These are phyloP conservation scores for Habrosyne pyritoides DNA, from an alignment of 2,888 invertebrate genomes.

Conservation along the genomic window DNA sequence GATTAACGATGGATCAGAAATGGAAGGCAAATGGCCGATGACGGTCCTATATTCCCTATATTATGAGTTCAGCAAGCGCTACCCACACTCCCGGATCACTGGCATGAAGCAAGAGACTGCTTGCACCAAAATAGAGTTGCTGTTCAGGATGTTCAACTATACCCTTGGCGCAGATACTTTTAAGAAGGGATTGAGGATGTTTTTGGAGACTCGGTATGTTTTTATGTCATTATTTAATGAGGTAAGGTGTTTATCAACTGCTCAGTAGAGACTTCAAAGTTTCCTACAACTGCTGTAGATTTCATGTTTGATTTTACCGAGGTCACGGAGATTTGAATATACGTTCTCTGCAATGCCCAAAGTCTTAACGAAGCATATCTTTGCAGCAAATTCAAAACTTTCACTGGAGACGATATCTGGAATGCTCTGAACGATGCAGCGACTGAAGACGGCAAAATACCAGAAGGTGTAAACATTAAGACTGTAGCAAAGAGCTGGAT, in stretches of 20 bases:
- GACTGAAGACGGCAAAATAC: conserved; percentile 79
- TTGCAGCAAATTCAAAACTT: conserved; percentile 87
- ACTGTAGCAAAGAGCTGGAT: conserved; percentile 93
- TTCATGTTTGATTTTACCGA: too few relatives aligned
- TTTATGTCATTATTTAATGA: neutral
- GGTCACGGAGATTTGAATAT: too few relatives aligned
- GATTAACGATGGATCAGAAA: conserved; percentile 88
- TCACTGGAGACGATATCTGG: conserved; percentile 92
- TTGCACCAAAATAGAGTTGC: conserved; percentile 89
- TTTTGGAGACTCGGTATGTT: conserved; percentile 84
- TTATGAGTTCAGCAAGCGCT: conserved; percentile 91
- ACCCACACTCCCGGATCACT: conserved; percentile 90
- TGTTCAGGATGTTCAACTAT: conserved; percentile 95
- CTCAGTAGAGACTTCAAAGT: too few relatives aligned
- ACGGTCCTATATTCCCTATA: conserved; percentile 90
- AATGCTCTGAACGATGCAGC: conserved; percentile 87
- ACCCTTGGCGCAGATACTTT: conserved; percentile 91
- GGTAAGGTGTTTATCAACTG: too few relatives aligned
- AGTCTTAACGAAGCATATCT: neutral
- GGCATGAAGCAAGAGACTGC: conserved; percentile 89
- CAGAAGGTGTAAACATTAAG: conserved; percentile 81
- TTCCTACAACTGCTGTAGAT: too few relatives aligned
- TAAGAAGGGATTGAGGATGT: conserved; percentile 87
- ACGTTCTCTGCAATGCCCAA: too few relatives aligned
- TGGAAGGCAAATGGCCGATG: conserved; percentile 92